Conservation (phyloP, 2,797 vertebrate genomes). For the Coranthus polyacanthus region DNA sequence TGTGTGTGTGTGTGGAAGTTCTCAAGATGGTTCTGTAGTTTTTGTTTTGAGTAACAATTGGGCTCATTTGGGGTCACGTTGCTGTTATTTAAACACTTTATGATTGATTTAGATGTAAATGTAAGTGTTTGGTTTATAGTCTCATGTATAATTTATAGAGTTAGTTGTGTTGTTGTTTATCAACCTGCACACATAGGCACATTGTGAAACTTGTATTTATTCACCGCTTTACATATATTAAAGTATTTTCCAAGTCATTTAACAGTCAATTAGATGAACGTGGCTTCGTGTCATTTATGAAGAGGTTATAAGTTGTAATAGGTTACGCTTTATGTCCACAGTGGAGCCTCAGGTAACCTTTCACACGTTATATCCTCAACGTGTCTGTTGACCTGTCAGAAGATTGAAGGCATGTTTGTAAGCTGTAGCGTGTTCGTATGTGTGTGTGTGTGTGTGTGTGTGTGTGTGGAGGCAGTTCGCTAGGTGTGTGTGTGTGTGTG, state of each 20-base stretch:
- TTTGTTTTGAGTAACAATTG: constrained; percentile 19
- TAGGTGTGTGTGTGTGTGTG: constrained; percentile 26
- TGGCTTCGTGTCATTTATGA: no score
- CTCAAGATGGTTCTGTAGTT: constrained; percentile 63
- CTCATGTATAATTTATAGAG: not conserved
- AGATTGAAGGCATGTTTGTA: constrained; percentile 54
- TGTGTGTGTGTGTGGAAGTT: constrained; percentile 68
- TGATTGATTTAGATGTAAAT: constrained; percentile 2
- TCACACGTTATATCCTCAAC: constrained; percentile 51
- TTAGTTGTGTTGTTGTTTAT: not conserved
- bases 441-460: constrained; percentile 20
- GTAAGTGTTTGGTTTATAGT: not conserved
- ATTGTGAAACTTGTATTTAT: no score
- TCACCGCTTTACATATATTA: no score
- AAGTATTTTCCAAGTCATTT: no score
- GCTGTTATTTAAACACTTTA: not conserved
- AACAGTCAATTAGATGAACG: no score
- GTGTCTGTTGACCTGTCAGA: constrained; percentile 62
- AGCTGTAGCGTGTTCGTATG: constrained; percentile 36
- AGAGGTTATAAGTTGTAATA: no score
- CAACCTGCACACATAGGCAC: no score
- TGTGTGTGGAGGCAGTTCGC: constrained; percentile 8
- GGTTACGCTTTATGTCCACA: no score
- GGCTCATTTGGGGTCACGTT: not conserved
- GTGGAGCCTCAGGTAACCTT: no score